These are phyloP conservation scores for Prosapia bicincta DNA, from an alignment of 2,888 invertebrate species.

Conservation along the genomic window DNA sequence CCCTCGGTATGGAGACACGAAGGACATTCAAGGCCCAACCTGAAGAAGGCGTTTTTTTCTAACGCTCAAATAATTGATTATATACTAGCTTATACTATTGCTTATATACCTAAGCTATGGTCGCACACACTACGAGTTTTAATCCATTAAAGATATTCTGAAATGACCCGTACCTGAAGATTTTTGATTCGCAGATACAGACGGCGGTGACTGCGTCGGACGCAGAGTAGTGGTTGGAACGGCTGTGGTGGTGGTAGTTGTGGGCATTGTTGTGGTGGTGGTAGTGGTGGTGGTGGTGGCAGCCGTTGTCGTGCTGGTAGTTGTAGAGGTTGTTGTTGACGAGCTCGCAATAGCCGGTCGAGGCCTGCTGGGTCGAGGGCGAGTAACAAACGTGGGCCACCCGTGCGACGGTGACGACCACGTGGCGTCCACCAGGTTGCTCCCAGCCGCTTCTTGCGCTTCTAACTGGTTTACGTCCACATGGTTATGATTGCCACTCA, in stretches of 20 bases:
- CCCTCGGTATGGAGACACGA: no score
- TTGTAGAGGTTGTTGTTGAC: constrained; percentile 36
- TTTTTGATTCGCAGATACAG: constrained; percentile 21
- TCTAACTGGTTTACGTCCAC: not conserved
- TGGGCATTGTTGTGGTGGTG: constrained; percentile 42
- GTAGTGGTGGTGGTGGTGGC: constrained; percentile 42
- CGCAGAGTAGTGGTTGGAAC: constrained; percentile 30
- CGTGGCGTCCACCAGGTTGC: constrained; percentile 18
- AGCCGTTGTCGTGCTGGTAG: constrained; percentile 43
- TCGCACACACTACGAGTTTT: no score
- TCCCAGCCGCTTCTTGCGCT: constrained; percentile 10
- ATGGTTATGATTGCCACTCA: not conserved
- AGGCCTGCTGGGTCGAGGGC: constrained; percentile 21
- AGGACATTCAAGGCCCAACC: no score
- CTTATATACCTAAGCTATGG: not conserved
- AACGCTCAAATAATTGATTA: no score
- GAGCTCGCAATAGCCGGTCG: not conserved
- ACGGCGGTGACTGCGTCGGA: constrained; percentile 7
- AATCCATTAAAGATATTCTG: not conserved
- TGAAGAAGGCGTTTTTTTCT: no score
- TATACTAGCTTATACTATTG: no score
- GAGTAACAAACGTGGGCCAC: constrained; percentile 21
- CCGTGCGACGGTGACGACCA: constrained; percentile 3
- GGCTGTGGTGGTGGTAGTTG: constrained; percentile 38
- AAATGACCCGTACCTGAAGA: constrained; percentile 3